Evolutionary conservation across 2,888 invertebrate species (phyloP), one percentile per base, ranked within the genome.

Genomic region (Mimas tiliae): DNA sequence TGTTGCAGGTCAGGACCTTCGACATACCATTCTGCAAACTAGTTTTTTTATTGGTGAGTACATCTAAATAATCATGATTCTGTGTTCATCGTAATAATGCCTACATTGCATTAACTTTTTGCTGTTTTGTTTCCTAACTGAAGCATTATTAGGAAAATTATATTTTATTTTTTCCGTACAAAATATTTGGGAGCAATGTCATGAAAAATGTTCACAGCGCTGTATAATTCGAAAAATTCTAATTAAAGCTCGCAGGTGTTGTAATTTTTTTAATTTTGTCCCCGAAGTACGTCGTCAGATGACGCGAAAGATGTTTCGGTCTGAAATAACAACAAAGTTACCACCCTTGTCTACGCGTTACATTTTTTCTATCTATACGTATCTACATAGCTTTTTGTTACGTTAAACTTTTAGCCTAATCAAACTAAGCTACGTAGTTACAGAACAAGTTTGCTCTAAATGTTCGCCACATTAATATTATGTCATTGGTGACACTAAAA

Each of bases 211-310:
- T 64, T 52, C 42, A 63, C 66, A 76, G 78, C 82, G 79, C 84
- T 83, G 81, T 88, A 84, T 88, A 86, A 92, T 93, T 91, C 88
- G 84, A 85, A 89, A 91, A 90, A 92, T 88, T 92, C 89, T 93
- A 92, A 91, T 93, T 91, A 93, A 87, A 86, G 80, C 75, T 75
- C 82, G 76, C 93, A 93, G 88, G 89, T 91, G 93, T 87, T 86
- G 83, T 84, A 75, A 74, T 85, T 88, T 90, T 82, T 92, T 91
- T 91, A 90, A 91, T 91, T 91, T 93, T 82, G 86, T 72, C 84
- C 77, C 77, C 82, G 83, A 88, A 89, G 86, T 85, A 83, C 86
- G 86, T 72, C 84, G 85, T 84, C 88, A 87, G 89, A 86, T 89
- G 90, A 81, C 89, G 87, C 83, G 74, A 79, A 85, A 84, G 84